phyloP scores from a whole-genome alignment of 2,113 vertebrate species.

The Sphyrna mokarran region DNA sequence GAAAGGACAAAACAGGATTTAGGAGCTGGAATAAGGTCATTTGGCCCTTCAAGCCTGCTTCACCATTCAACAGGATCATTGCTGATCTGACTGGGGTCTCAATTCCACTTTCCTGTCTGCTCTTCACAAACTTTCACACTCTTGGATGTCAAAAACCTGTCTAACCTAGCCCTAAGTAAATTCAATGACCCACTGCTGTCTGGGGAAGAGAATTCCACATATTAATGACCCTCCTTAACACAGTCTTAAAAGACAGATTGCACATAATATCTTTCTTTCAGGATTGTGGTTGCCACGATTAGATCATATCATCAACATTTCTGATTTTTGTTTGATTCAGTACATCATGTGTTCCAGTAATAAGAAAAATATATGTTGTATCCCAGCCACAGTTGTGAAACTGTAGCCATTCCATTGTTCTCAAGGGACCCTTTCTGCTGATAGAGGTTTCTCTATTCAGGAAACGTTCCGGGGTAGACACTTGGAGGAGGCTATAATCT shows the following conservation, averaged over 20 bases:
- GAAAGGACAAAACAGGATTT: background rate
- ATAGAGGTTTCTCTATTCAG: background rate
- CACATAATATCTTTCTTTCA: background rate
- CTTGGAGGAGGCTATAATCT: background rate
- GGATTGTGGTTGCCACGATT: background rate
- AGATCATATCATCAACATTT: background rate
- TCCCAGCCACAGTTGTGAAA: background rate
- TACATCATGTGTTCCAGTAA: background rate
- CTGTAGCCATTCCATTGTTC: background rate
- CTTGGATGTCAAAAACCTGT: too few species aligned
- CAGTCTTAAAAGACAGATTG: background rate
- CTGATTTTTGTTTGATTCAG: background rate
- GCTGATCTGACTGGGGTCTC: too few species aligned
- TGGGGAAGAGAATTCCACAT: too few species aligned
- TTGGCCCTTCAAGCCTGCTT: too few species aligned
- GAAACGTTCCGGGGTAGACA: background rate
- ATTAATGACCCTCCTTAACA: too few species aligned
- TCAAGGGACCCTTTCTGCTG: slow-evolving; percentile 15
- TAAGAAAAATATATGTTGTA: background rate
- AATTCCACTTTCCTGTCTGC: too few species aligned
- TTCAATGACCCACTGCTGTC: too few species aligned
- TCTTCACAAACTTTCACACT: too few species aligned
- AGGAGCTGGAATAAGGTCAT: too few species aligned
- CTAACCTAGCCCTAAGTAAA: too few species aligned
- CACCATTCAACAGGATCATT: too few species aligned